Evolutionary conservation across 2,113 vertebrate genomes (phyloP).

Genomic region (Erythrocercus mccallii): DNA sequence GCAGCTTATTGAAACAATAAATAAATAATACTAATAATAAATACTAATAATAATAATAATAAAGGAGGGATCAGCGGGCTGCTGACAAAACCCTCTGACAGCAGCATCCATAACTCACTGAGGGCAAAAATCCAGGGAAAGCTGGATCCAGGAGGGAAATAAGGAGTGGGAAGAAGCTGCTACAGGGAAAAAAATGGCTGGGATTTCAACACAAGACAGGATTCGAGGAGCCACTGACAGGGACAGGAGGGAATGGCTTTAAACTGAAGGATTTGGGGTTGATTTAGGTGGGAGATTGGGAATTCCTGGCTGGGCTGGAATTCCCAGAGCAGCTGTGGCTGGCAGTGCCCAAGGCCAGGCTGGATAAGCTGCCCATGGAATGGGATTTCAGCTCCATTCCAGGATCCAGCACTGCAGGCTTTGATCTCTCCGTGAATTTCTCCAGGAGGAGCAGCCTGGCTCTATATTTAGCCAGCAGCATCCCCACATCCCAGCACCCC

Average conservation of each 20-base stretch:
- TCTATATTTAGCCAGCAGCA: background rate
- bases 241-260: background rate
- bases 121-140: background rate
- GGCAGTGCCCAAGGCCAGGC: background rate
- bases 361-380: background rate
- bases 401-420: background rate
- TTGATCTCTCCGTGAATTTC: accelerated
- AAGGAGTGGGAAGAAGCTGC: background rate
- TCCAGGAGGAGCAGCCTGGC: background rate
- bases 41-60: too few species aligned
- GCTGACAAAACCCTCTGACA: background rate
- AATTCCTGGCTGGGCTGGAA: background rate
- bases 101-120: background rate
- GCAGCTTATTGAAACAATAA: background rate
- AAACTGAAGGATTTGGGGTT: accelerated
- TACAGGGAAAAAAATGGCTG: background rate
- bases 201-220: accelerated
- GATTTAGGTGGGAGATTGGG: background rate
- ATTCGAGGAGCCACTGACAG: background rate
- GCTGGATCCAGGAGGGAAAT: accelerated
- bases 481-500: background rate
- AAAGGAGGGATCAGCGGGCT: background rate
- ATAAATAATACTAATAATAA: background rate
- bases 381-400: background rate
- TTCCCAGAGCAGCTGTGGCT: background rate